A percentile compares a stretch with the other conserved stretches of the same genome.
Evolutionary conservation across 2,797 vertebrate species (phyloP).

Genomic region (Anomalospiza imberbis): DNA sequence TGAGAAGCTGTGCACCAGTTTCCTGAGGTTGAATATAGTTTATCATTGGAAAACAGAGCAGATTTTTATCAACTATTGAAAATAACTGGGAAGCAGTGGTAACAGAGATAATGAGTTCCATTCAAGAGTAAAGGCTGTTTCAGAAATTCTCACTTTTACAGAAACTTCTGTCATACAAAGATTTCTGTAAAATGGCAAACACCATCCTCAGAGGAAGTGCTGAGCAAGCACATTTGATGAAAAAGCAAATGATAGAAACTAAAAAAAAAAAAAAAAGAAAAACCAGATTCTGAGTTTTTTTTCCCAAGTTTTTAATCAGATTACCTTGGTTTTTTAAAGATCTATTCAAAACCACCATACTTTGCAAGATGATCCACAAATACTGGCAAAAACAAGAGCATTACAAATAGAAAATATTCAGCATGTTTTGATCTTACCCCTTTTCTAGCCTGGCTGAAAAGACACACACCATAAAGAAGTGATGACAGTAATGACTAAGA

Average conservation of each 20-base stretch:
- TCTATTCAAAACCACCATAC: background rate
- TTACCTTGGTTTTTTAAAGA: background rate
- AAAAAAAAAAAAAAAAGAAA: background rate
- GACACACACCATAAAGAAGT: background rate
- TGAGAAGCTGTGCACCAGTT: background rate
- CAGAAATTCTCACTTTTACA: background rate
- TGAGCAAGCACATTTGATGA: background rate
- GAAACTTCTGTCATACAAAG: background rate
- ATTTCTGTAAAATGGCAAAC: background rate
- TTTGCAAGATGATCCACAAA: background rate
- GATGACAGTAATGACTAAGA: background rate
- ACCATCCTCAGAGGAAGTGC: background rate
- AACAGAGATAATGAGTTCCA: background rate
- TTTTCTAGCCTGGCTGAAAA: background rate
- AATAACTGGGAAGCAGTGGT: background rate
- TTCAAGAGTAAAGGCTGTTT: background rate
- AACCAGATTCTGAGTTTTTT: background rate
- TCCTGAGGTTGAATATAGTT: background rate
- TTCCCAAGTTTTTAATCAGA: background rate
- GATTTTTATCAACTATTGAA: background rate
- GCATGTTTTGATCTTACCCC: background rate
- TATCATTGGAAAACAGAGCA: conserved; percentile 13
- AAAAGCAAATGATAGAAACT: background rate
- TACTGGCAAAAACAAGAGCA: background rate
- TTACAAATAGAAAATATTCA: background rate